A percentile compares a stretch with the other conserved stretches of the same genome.
Conservation (phyloP, 2,888 invertebrate genomes). For the Morinoia aosen region DNA sequence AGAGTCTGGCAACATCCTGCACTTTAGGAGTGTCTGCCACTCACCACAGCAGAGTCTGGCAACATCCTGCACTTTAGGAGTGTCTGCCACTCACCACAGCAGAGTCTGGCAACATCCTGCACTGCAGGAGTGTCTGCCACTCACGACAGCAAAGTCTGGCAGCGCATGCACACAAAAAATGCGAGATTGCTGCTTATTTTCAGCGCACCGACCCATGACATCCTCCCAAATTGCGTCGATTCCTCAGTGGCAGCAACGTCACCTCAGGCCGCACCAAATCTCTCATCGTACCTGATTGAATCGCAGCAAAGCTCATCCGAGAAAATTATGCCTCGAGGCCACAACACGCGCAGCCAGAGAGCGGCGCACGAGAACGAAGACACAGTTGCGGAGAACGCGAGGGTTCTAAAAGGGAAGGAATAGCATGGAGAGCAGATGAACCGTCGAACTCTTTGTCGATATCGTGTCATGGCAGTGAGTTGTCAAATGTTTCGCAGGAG, state of each 20-base stretch:
- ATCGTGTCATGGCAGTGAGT: not conserved
- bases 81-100: no score
- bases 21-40: no score
- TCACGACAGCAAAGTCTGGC: no score
- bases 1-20: no score
- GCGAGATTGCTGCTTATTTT: not conserved
- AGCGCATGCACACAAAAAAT: not conserved
- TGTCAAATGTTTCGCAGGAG: not conserved
- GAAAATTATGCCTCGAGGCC: constrained; percentile 17
- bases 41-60: no score
- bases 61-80: no score
- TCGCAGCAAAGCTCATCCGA: constrained; percentile 28
- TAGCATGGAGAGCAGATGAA: not conserved
- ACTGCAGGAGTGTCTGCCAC: no score
- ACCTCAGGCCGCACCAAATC: constrained; percentile 7
- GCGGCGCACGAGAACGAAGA: not conserved
- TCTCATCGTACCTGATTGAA: constrained; percentile 30
- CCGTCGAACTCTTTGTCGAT: not conserved
- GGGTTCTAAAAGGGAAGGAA: not conserved
- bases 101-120: no score
- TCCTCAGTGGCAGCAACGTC: not conserved
- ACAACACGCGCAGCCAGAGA: not conserved
- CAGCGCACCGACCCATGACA: not conserved
- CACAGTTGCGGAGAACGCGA: not conserved
- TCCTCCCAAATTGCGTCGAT: not conserved